These are phyloP conservation scores for Endomychus coccineus DNA, from an alignment of 2,888 invertebrate species.

Conservation along the genomic window DNA sequence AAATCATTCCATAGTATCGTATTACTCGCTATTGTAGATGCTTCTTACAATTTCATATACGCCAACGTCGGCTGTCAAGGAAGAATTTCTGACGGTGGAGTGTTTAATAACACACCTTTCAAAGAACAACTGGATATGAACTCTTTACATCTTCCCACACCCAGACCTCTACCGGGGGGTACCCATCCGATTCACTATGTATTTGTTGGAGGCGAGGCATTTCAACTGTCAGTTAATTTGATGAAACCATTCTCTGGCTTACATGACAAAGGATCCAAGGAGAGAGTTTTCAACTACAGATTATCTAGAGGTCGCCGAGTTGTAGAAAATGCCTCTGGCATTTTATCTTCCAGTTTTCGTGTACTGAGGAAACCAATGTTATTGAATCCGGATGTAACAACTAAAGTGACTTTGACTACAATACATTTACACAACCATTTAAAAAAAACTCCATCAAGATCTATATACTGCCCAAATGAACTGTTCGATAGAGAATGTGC, in stretches of 20 bases:
- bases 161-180: conserved; percentile 15
- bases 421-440: conserved; percentile 17
- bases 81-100: conserved; percentile 18
- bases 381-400: conserved; percentile 15
- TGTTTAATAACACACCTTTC: conserved; percentile 16
- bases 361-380: conserved; percentile 21
- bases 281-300: no score
- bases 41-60: conserved; percentile 15
- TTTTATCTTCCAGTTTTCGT: no score
- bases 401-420: conserved; percentile 12
- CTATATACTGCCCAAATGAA: no score
- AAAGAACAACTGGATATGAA: no score
- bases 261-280: conserved; percentile 16
- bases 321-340: no score
- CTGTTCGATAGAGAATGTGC: no score
- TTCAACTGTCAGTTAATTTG: conserved; percentile 14
- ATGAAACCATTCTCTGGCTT: conserved; percentile 22
- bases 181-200: conserved; percentile 15
- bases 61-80: conserved; percentile 15
- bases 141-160: conserved; percentile 13
- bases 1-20: no score
- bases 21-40: conserved; percentile 14
- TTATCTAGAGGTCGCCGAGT: no score
- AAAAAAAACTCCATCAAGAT: conserved; percentile 4
- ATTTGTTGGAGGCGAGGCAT: conserved; percentile 17